A percentile compares a stretch with the other conserved stretches of the same genome.
Evolutionary conservation across 1,140 invertebrate genomes (phyloP).

Genomic region (Papilio xuthus): DNA sequence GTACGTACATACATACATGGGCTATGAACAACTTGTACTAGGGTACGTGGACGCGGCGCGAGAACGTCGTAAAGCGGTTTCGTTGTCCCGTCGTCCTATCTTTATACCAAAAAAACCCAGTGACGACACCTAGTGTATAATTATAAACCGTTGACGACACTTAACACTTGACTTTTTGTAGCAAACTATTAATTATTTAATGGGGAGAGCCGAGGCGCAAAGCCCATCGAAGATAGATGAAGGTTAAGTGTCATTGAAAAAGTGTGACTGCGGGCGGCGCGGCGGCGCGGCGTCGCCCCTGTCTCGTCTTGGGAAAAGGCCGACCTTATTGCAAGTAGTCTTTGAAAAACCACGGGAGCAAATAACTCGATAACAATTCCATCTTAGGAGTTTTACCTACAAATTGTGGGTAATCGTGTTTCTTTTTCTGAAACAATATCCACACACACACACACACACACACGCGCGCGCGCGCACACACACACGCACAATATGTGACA

Average conservation of each 20-base stretch:
- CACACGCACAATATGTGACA: background rate
- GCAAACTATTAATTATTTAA: conserved; percentile 64
- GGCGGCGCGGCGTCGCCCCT: background rate
- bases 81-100: background rate
- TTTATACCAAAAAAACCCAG: background rate
- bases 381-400: background rate
- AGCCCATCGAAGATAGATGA: conserved; percentile 57
- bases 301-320: background rate
- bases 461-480: too few relatives aligned
- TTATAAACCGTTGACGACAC: background rate
- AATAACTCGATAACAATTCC: background rate
- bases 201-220: conserved; percentile 53
- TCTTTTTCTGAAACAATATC: background rate
- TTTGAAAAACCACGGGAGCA: background rate
- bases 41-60: too few relatives aligned
- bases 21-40: background rate
- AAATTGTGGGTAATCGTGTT: background rate
- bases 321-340: too few relatives aligned
- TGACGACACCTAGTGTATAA: background rate
- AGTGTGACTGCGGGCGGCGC: conserved; percentile 18
- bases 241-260: conserved; percentile 57
- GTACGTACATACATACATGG: background rate
- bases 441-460: too few relatives aligned
- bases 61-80: background rate
- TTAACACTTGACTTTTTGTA: conserved; percentile 48